These are phyloP conservation scores for Chloroclystis v-ata DNA, from an alignment of 2,888 invertebrate genomes.

Conservation along the genomic window DNA sequence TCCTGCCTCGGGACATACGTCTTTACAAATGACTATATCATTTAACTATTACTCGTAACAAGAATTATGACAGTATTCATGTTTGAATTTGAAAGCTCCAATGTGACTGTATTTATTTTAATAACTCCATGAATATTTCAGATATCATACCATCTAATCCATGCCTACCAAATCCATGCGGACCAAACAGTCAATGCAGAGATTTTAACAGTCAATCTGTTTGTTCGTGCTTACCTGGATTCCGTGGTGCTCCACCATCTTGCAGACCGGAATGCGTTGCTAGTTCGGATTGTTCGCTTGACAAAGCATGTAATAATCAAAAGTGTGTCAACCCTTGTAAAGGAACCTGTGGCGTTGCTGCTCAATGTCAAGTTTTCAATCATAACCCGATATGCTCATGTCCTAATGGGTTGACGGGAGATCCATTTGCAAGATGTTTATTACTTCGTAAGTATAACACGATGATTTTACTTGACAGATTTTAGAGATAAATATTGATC, in stretches of 20 bases:
- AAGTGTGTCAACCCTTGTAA: constrained; percentile 86
- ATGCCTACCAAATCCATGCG: constrained; percentile 81
- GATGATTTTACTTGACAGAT: not conserved
- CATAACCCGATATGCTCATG: constrained; percentile 87
- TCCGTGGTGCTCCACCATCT: constrained; percentile 82
- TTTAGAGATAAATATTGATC: not conserved
- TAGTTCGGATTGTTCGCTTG: constrained; percentile 83
- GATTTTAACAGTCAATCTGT: constrained; percentile 81
- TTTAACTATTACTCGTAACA: no score
- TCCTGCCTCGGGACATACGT: no score
- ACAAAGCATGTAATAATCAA: constrained; percentile 83
- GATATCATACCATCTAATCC: constrained; percentile 67
- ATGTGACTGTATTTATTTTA: no score
- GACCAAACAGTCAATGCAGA: constrained; percentile 80
- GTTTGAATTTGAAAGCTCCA: no score
- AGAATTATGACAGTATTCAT: no score
- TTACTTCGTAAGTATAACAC: constrained; percentile 61
- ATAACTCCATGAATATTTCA: no score
- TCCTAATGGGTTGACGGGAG: constrained; percentile 80
- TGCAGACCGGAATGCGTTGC: constrained; percentile 85
- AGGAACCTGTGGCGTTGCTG: constrained; percentile 87
- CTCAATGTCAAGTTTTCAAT: constrained; percentile 85
- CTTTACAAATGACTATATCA: no score
- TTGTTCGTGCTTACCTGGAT: constrained; percentile 82
- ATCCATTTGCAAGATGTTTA: constrained; percentile 81